phyloP scores from a whole-genome alignment of 2,113 vertebrate genomes.

The Thalassoma bifasciatum region DNA sequence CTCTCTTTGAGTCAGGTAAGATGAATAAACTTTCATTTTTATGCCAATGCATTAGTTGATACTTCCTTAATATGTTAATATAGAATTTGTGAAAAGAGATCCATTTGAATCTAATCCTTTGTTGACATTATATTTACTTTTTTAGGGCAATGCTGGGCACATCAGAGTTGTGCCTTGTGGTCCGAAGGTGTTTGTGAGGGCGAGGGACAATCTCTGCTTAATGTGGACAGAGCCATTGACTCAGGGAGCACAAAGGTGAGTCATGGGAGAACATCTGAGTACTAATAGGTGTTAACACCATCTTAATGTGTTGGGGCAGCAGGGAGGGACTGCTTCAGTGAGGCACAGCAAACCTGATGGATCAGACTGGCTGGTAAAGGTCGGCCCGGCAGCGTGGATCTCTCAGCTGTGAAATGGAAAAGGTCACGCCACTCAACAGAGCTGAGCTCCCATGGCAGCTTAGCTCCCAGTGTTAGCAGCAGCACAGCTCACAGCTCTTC shows the following conservation, averaged over 20 bases:
- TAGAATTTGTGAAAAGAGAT: background rate
- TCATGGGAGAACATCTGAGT: slow-evolving; percentile 46
- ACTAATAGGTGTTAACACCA: slow-evolving; percentile 75
- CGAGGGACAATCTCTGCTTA: slow-evolving; percentile 90
- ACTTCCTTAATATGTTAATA: background rate
- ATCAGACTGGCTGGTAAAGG: slow-evolving; percentile 85
- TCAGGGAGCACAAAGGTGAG: slow-evolving; percentile 99
- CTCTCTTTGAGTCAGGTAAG: slow-evolving; percentile 96
- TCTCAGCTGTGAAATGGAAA: slow-evolving; percentile 86
- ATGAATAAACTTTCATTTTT: background rate
- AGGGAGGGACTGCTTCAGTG: slow-evolving; percentile 55
- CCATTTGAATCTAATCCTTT: background rate
- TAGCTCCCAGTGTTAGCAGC: slow-evolving; percentile 60
- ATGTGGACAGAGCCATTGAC: slow-evolving; percentile 99
- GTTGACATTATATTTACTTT: slow-evolving; percentile 6
- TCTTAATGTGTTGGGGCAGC: slow-evolving; percentile 71
- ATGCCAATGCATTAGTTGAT: background rate
- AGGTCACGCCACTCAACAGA: slow-evolving; percentile 84
- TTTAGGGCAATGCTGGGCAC: slow-evolving; percentile 95
- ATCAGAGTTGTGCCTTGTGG: slow-evolving; percentile 97
- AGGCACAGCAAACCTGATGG: slow-evolving; percentile 78
- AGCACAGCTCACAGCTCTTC: slow-evolving; percentile 51
- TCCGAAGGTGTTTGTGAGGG: slow-evolving; percentile 90
- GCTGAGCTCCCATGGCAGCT: slow-evolving; percentile 70
- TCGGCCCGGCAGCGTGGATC: slow-evolving; percentile 80